These are phyloP conservation scores for Merops nubicus DNA, from an alignment of 2,113 vertebrate species.

Conservation along the genomic window DNA sequence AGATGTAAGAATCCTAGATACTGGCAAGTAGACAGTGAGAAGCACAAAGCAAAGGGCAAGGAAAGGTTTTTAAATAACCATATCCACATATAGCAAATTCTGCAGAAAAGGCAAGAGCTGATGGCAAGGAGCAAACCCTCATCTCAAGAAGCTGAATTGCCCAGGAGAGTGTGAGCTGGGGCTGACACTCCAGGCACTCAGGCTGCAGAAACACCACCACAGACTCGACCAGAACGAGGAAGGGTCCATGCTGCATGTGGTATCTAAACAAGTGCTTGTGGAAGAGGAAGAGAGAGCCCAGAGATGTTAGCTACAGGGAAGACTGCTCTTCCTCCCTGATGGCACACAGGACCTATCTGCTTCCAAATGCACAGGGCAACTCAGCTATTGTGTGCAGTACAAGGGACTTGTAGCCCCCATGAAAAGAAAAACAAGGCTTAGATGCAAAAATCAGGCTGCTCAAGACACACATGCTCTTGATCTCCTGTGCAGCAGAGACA, in stretches of 20 bases:
- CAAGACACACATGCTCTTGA: neutral
- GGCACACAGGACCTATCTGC: too few relatives aligned
- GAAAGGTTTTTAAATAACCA: neutral
- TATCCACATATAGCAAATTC: neutral
- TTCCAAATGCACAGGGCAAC: too few relatives aligned
- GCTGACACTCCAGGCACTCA: neutral
- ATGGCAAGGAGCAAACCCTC: neutral
- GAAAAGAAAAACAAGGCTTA: neutral
- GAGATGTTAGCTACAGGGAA: too few relatives aligned
- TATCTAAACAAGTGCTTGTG: too few relatives aligned
- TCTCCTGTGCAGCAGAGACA: neutral
- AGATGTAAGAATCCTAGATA: neutral
- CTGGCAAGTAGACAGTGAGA: neutral
- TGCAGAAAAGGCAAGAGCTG: neutral
- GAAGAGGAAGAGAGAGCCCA: too few relatives aligned
- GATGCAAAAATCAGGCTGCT: neutral
- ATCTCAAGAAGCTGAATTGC: neutral
- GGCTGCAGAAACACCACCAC: neutral
- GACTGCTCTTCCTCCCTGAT: too few relatives aligned
- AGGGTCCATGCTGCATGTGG: too few relatives aligned
- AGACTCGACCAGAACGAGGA: neutral
- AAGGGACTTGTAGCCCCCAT: neutral
- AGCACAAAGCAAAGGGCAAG: neutral
- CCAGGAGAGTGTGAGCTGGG: neutral
- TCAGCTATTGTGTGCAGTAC: neutral